A percentile compares a stretch with the other conserved stretches of the same genome.
phyloP scores from a whole-genome alignment of 2,113 vertebrate species.

The Microcebus murinus region DNA sequence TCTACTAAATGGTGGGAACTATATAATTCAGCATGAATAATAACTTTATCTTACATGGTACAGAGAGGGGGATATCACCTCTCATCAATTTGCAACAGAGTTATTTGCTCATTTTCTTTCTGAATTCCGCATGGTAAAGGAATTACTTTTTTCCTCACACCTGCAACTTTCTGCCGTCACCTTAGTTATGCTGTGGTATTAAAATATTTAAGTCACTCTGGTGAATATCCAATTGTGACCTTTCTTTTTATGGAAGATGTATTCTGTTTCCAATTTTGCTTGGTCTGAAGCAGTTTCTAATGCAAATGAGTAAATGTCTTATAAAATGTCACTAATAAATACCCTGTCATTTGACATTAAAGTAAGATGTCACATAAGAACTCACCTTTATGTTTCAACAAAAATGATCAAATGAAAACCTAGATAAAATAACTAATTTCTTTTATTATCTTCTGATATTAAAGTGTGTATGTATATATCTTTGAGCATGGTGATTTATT shows the following conservation, averaged over 20 bases:
- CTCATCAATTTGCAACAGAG: background rate
- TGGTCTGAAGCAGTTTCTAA: constrained; percentile 19
- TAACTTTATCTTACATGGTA: background rate
- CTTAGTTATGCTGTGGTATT: constrained; percentile 14
- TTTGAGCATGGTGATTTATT: background rate
- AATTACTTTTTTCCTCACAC: background rate
- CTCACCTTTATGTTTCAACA: constrained; percentile 11
- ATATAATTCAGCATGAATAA: background rate
- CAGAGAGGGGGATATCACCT: background rate
- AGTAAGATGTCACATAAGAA: background rate
- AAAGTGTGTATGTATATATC: background rate
- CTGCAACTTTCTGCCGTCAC: background rate
- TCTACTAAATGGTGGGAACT: background rate
- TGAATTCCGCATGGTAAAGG: background rate
- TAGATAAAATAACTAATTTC: background rate
- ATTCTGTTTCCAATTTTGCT: constrained; percentile 53
- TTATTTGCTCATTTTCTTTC: constrained; percentile 10
- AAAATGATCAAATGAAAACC: constrained; percentile 3
- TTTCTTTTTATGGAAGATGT: constrained; percentile 70
- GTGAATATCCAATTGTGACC: constrained; percentile 63
- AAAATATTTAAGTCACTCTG: constrained; percentile 48
- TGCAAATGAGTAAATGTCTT: constrained; percentile 49
- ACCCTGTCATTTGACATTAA: background rate
- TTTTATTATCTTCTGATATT: background rate
- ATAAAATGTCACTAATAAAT: constrained; percentile 62